Conservation (phyloP, 2,113 vertebrate genomes). For the Pterocles orientalis region DNA sequence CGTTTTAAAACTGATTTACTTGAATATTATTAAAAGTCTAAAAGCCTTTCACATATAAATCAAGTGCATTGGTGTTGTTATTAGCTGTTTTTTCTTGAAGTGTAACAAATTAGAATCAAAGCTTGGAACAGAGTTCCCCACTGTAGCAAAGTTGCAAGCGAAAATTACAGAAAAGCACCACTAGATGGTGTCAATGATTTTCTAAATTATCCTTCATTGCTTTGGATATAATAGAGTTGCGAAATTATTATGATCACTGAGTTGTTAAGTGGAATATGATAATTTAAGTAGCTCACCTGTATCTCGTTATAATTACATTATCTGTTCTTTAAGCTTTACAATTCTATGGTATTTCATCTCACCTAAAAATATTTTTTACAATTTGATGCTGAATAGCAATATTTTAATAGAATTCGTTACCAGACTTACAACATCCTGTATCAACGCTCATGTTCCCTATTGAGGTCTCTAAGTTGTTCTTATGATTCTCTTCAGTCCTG, state of each 20-base stretch:
- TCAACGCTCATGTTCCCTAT: neutral
- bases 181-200: conserved; percentile 81
- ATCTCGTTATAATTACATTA: conserved; percentile 58
- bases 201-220: conserved; percentile 47
- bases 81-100: neutral
- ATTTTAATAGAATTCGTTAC: conserved; percentile 40
- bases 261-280: conserved; percentile 55
- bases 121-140: neutral
- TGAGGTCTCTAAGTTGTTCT: neutral
- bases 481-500: neutral
- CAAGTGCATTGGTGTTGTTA: neutral
- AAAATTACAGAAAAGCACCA: conserved; percentile 61
- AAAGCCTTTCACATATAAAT: neutral
- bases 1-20: neutral
- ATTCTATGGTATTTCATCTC: conserved; percentile 51
- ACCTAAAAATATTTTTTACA: conserved; percentile 22
- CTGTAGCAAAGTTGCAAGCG: neutral
- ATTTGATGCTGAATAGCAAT: conserved; percentile 28
- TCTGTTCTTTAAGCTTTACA: conserved; percentile 33
- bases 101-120: neutral
- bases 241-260: conserved; percentile 42
- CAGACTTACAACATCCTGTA: neutral
- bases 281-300: conserved; percentile 66
- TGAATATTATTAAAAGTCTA: neutral
- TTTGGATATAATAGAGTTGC: conserved; percentile 23